Evolutionary conservation across 2,888 invertebrate species (phyloP), one percentile per base, ranked within the genome.

Genomic region (Drosophila mercatorum): DNA sequence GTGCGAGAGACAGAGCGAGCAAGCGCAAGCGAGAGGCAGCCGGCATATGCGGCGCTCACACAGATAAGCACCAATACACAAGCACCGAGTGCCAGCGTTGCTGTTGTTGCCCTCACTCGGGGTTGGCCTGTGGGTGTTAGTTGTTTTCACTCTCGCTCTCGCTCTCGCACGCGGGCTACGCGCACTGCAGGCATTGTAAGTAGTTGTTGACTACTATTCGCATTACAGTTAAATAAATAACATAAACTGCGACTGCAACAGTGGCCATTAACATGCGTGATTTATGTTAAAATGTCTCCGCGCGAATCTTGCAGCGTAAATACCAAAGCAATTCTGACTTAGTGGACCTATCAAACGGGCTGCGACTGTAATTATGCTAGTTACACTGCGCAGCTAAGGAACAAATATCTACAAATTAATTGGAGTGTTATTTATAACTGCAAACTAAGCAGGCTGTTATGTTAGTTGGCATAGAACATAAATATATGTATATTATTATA

Each of bases 41-140:
- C 51, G 47, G 67, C 62, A 51, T 36, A 53, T n/a, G 6, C 56
- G 58, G 38, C 56, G 56, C 28, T 73, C 82, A 85, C 91, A 90
- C 81, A 91, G 92, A 91, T 91, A 91, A 73, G 14, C 89, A 90
- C 91, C 46, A 62, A 72, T 38, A 87, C 87, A 87, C 87, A 57
- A 22, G 22, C 22, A 17, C 17, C 17, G 11, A 51, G n/a, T 49
- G n/a, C 22, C 49, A 58, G 59, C 47, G 49, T 49, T 40, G 26
- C 26, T 46, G 36, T 36, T 36, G 8, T 17, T 28, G 41, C 46
- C 14, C 40, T 60, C 38, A 40, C 49, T 67, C 63, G 47, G 68
- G 75, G 78, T 68, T 68, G 53, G 28, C 49, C 60, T 76, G 78
- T 78, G 84, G 81, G 82, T 81, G 75, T 78, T 73, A 49, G 22